These are phyloP conservation scores for Folsomia candida DNA, from an alignment of 2,888 invertebrate genomes.

Conservation along the genomic window DNA sequence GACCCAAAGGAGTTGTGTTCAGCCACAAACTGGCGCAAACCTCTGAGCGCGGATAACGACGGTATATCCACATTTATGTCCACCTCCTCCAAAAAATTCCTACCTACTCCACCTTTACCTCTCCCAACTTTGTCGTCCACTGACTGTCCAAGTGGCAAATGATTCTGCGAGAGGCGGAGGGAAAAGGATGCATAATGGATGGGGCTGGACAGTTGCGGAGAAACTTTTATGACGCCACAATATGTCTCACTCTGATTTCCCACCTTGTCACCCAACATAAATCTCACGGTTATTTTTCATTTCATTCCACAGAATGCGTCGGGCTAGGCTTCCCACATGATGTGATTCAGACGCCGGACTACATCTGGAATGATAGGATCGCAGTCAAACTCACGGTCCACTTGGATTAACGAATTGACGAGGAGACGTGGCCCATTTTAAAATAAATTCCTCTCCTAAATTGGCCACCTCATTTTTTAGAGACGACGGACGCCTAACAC, in stretches of 20 bases:
- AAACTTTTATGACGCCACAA: neutral
- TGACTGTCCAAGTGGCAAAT: neutral
- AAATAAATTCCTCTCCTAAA: neutral
- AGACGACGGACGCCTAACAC: too few species aligned
- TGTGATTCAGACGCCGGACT: constrained; percentile 57
- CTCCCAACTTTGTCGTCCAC: neutral
- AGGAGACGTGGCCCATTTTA: neutral
- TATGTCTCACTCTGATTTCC: constrained; percentile 1
- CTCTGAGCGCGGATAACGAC: constrained; percentile 53
- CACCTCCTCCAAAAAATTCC: neutral
- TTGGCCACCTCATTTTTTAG: neutral
- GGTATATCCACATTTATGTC: neutral
- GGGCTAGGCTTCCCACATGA: constrained; percentile 59
- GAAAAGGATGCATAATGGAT: constrained; percentile 5
- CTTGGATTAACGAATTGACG: constrained; percentile 53
- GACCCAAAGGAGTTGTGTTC: constrained; percentile 55
- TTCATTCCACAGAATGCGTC: constrained; percentile 51
- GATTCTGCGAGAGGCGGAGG: too few species aligned
- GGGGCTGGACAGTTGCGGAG: neutral
- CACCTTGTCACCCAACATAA: neutral
- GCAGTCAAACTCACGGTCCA: constrained; percentile 61
- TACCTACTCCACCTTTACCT: neutral
- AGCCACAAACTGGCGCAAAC: constrained; percentile 55
- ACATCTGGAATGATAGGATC: constrained; percentile 57
- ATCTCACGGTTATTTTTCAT: neutral